Conservation (phyloP, 2,888 invertebrate genomes). For the Adelphocoris suturalis region DNA sequence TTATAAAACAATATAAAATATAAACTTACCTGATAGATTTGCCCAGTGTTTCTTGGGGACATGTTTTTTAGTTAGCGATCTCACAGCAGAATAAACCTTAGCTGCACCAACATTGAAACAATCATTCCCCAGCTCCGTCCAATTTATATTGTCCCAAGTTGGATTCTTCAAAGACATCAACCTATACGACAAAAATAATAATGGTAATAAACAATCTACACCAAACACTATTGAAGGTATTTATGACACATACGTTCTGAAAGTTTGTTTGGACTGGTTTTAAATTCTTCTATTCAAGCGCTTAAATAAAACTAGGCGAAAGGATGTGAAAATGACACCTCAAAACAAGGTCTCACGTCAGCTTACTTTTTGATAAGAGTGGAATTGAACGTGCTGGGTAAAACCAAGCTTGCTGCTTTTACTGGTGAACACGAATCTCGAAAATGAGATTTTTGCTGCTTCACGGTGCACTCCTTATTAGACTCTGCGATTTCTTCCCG, state of each 20-base stretch:
- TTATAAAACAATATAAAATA: neutral
- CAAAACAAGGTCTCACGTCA: neutral
- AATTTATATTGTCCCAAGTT: slow-evolving; percentile 18
- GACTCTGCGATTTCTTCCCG: neutral
- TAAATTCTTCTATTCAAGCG: no score
- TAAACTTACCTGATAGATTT: slow-evolving; percentile 15
- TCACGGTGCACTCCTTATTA: neutral
- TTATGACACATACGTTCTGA: no score
- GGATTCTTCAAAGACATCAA: neutral
- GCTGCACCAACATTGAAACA: slow-evolving; percentile 46
- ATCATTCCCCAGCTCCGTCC: neutral
- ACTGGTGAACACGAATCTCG: neutral
- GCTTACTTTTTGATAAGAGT: neutral
- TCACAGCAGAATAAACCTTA: neutral
- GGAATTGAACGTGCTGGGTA: neutral
- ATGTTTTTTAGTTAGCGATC: neutral
- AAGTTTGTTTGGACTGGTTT: no score
- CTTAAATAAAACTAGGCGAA: no score
- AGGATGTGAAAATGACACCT: no score
- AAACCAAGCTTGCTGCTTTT: neutral
- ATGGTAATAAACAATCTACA: no score
- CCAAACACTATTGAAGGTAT: no score
- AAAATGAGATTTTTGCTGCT: neutral
- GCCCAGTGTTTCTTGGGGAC: neutral
- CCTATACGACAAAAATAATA: neutral